Base-by-base conservation (phyloP, 2,113 vertebrate species). In the Plecturocebus donacophilus region DNA sequence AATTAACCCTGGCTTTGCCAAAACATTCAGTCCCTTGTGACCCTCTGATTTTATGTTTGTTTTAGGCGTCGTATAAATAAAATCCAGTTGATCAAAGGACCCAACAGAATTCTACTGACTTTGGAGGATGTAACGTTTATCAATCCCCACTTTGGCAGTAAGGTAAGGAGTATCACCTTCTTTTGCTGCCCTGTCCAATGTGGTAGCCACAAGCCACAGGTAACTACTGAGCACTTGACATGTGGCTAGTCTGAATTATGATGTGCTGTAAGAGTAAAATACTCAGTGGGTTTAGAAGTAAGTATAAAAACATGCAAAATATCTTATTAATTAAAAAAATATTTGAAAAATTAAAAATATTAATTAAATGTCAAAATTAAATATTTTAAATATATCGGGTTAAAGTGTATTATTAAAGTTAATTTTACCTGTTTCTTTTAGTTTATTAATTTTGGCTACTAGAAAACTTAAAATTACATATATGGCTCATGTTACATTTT, bases 121-220 rank as follows among this genome's bases (percentile, higher is more conserved):
- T 95, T 99, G 89, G 99, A 99, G 16, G 99, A 99, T 97, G 99
- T 99, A 0, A 98, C 99, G 14, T 99, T 99, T 96, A 99, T 99
- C 85, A 99, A 99, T 94, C 99, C 99, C 21, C 99, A 99, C 71
- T 98, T 99, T 71, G 99, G 99, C 64, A 99, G 98, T 97, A 99
- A 99, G 98, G 99, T 99, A 98, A 98, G 97, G 70, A 88, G 30
- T 8, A 82, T 35, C 42, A 8, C 17, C 47, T 85, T 94, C 27
- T 95, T 45, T 71, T 81, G 8, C 12, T 80, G 17, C 21, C 38
- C 56, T 82, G 21, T 73, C 8, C 49, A 56, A 19, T 84, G 27
- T 75, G 75, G 73, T 81, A 90, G 40, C 58, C 38, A 52, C 47
- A 83, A 91, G 23, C 58, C 42, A 90, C n/a, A 80, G 23, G 6